Percentiles rank a stretch among this genome's conserved stretches.
Conservation (phyloP, 2,113 vertebrate genomes). For the Meriones unguiculatus region DNA sequence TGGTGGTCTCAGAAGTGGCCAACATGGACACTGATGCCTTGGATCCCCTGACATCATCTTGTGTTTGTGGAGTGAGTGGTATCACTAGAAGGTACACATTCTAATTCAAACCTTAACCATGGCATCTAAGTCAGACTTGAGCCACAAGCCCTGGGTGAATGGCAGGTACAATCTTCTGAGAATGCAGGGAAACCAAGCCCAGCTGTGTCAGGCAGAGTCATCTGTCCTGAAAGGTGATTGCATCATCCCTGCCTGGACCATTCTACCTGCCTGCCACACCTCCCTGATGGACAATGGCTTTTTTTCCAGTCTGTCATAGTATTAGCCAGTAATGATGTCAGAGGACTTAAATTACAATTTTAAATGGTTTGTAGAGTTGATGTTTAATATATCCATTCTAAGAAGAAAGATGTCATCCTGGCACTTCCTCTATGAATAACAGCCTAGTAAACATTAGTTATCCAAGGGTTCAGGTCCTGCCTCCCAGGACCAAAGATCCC, state of each 20-base stretch:
- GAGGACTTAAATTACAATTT: neutral
- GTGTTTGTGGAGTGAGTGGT: too few species aligned
- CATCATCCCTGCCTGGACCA: neutral
- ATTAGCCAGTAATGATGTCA: neutral
- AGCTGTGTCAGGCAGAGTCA: too few species aligned
- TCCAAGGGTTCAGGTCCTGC: neutral
- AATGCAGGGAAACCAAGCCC: neutral
- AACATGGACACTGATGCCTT: neutral
- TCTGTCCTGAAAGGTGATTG: neutral
- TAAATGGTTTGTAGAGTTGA: conserved; percentile 14
- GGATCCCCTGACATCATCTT: too few species aligned
- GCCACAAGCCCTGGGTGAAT: neutral
- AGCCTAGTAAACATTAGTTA: neutral
- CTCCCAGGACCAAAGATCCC: neutral
- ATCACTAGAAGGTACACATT: neutral
- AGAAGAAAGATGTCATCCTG: neutral
- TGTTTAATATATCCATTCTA: conserved; percentile 33
- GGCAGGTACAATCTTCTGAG: neutral
- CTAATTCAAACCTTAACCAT: neutral
- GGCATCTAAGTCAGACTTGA: neutral
- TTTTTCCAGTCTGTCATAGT: neutral
- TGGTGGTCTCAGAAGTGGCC: neutral
- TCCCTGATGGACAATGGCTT: neutral
- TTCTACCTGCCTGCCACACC: rapidly evolving
- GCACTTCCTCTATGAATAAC: neutral